Percentiles rank a stretch among this genome's conserved stretches.
These are phyloP conservation scores for Lepidotrigona ventralis DNA, from an alignment of 1,140 invertebrate genomes.

Conservation along the genomic window DNA sequence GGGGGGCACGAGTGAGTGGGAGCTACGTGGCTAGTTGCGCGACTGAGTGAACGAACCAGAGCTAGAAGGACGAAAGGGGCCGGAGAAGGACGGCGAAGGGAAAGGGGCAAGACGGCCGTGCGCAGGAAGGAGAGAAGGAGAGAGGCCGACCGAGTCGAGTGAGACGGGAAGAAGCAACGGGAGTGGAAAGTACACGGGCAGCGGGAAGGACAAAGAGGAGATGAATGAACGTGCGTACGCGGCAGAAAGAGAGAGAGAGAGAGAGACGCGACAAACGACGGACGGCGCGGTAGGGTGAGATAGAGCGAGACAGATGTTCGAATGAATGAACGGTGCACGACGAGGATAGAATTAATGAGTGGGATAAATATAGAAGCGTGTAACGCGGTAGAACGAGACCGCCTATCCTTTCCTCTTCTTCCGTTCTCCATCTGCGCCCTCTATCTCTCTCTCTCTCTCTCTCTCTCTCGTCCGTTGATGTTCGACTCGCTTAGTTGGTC, in stretches of 20 bases:
- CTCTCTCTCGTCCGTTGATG: not conserved
- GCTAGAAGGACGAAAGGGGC: constrained; percentile 21
- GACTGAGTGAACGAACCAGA: constrained; percentile 43
- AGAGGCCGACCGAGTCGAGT: not conserved
- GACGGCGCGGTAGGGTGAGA: constrained; percentile 37
- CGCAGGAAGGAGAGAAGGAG: constrained; percentile 42
- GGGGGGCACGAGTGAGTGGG: constrained; percentile 46
- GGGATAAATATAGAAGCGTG: constrained; percentile 78
- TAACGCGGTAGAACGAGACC: constrained; percentile 68
- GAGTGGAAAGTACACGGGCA: constrained; percentile 14
- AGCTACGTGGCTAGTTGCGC: constrained; percentile 51
- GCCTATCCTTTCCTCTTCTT: constrained; percentile 30
- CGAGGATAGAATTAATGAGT: constrained; percentile 77
- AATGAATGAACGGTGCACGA: constrained; percentile 78
- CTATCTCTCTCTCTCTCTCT: constrained; percentile 34
- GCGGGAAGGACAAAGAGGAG: constrained; percentile 60
- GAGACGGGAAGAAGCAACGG: constrained; percentile 3
- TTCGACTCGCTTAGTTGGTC: constrained; percentile 5
- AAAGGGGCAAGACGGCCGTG: constrained; percentile 16
- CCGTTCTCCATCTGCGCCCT: constrained; percentile 28
- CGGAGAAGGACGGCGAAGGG: constrained; percentile 22
- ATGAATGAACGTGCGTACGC: constrained; percentile 76
- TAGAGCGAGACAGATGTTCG: constrained; percentile 65
- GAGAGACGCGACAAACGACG: constrained; percentile 48
- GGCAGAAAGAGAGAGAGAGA: constrained; percentile 68